Percentiles rank a stretch among this genome's conserved stretches.
phyloP scores from a whole-genome alignment of 2,888 invertebrate species.

The Tetanocera ferruginea region DNA sequence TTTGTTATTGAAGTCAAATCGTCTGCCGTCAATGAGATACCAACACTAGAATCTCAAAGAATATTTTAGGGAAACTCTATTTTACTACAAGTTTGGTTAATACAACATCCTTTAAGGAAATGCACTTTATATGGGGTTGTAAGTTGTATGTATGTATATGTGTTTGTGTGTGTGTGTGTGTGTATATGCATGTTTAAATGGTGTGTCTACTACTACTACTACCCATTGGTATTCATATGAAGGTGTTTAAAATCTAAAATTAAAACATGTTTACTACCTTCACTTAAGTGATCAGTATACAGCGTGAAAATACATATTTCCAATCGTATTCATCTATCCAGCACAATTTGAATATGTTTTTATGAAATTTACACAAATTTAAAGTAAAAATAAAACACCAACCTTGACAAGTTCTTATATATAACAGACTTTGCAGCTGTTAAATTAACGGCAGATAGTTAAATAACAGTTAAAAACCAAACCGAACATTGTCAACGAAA shows the following conservation, averaged over 20 bases:
- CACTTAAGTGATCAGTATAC: not conserved
- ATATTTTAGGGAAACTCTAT: slow-evolving; percentile 7
- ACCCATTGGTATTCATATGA: not conserved
- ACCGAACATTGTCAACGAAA: too few species aligned
- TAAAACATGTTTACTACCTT: slow-evolving; percentile 1
- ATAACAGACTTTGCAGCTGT: too few species aligned
- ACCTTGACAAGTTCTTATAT: too few species aligned
- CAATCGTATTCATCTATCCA: not conserved
- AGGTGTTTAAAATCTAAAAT: not conserved
- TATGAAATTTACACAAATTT: too few species aligned
- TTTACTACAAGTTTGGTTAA: slow-evolving; percentile 7
- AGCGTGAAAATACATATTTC: not conserved
- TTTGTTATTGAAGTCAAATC: not conserved
- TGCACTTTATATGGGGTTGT: not conserved
- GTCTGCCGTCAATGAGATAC: not conserved
- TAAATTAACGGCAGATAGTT: too few species aligned
- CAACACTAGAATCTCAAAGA: not conserved
- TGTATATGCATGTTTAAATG: not conserved
- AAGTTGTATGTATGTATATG: slow-evolving; percentile 4
- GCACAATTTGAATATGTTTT: not conserved
- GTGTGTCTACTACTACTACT: slow-evolving; percentile 4
- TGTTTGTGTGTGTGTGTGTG: not conserved
- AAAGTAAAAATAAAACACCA: too few species aligned
- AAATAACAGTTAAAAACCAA: too few species aligned
- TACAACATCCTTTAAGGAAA: slow-evolving; percentile 6